These are phyloP conservation scores for Scortum barcoo DNA, from an alignment of 2,113 vertebrate genomes.

Conservation along the genomic window DNA sequence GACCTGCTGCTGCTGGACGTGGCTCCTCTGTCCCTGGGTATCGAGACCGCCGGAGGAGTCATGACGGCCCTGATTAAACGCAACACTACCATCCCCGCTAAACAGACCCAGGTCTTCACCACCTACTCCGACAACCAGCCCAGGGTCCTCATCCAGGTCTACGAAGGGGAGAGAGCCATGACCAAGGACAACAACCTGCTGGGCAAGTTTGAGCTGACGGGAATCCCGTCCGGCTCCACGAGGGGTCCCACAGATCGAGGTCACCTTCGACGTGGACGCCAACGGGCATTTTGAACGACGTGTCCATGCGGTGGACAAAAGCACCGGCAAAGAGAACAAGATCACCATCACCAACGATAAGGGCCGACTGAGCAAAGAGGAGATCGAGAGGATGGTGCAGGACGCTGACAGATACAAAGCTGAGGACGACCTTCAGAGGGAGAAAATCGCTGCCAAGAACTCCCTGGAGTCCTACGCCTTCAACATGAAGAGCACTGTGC, in stretches of 20 bases:
- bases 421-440: constrained; percentile 62
- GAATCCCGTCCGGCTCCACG: too few relatives aligned
- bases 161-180: constrained; percentile 64
- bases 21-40: constrained; percentile 78
- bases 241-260: too few relatives aligned
- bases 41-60: too few relatives aligned
- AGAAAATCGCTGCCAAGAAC: constrained; percentile 63
- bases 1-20: constrained; percentile 91
- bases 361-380: constrained; percentile 71
- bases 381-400: constrained; percentile 72
- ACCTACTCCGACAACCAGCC: constrained; percentile 92
- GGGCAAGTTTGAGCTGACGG: too few relatives aligned
- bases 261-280: constrained; percentile 65
- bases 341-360: constrained; percentile 74
- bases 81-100: constrained; percentile 92
- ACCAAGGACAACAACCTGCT: constrained; percentile 72
- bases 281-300: constrained; percentile 69
- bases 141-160: constrained; percentile 69
- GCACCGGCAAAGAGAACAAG: constrained; percentile 69
- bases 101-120: constrained; percentile 89
- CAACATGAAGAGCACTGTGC: constrained; percentile 59
- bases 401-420: constrained; percentile 65
- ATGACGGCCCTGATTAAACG: too few relatives aligned
- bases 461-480: constrained; percentile 69
- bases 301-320: constrained; percentile 63